Percentiles rank a stretch among this genome's conserved stretches.
phyloP scores from a whole-genome alignment of 2,888 invertebrate genomes.

The Clepsis dumicolana region DNA sequence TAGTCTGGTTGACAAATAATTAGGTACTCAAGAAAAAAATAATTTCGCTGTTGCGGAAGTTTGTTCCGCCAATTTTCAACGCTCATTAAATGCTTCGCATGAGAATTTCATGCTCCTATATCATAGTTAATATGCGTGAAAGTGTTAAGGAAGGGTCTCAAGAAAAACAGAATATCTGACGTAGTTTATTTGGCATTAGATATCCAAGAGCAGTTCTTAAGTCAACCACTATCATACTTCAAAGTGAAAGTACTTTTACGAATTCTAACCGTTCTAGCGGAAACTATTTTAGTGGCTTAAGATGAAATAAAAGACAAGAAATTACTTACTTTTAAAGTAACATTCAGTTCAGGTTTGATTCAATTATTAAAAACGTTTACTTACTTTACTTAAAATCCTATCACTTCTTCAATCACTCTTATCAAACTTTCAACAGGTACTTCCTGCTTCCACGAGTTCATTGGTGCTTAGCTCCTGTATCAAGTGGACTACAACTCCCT shows the following conservation, averaged over 20 bases:
- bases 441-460: conserved; percentile 15
- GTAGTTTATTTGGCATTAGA: not conserved
- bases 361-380: not conserved
- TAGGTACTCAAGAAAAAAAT: not conserved
- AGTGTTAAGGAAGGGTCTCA: conserved; percentile 50
- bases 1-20: too few species aligned
- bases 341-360: not conserved
- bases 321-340: not conserved
- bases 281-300: not conserved
- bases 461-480: conserved; percentile 24
- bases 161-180: not conserved
- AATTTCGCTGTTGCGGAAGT: conserved; percentile 21
- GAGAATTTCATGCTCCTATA: conserved; percentile 62
- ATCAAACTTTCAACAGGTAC: conserved; percentile 10
- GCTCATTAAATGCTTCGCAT: conserved; percentile 65
- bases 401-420: conserved; percentile 28
- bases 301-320: not conserved
- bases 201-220: not conserved
- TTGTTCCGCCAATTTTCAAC: conserved; percentile 70
- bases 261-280: not conserved
- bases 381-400: conserved; percentile 1
- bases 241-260: too few species aligned
- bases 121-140: conserved; percentile 65
- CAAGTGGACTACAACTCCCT: conserved; percentile 21
- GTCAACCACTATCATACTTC: not conserved